Conservation (phyloP, 2,888 invertebrate species). For the Mesochorus sp. region DNA sequence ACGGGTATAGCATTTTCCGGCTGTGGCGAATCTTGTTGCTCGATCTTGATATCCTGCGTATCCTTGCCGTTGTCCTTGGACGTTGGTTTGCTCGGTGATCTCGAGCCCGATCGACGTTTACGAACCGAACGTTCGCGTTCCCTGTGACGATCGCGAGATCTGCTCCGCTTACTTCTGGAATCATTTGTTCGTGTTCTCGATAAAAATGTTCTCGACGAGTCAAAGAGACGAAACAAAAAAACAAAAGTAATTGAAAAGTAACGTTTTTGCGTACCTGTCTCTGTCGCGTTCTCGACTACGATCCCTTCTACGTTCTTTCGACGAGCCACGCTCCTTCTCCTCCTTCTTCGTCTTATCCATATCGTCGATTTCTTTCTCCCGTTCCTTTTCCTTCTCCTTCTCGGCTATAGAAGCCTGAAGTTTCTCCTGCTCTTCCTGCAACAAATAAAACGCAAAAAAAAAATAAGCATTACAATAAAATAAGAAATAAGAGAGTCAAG, state of each 20-base stretch:
- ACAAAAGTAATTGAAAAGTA: not conserved
- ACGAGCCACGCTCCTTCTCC: conserved; percentile 78
- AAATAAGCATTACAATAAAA: conserved; percentile 30
- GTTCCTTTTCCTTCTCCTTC: conserved; percentile 83
- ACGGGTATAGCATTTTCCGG: conserved; percentile 78
- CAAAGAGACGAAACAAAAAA: not conserved
- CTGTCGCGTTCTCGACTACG: conserved; percentile 80
- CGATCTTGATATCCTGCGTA: conserved; percentile 73
- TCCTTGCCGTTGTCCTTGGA: conserved; percentile 77
- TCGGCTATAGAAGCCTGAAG: conserved; percentile 85
- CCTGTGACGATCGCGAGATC: conserved; percentile 81
- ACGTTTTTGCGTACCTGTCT: conserved; percentile 71
- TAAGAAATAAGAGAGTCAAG: conserved; percentile 1
- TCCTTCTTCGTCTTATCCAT: conserved; percentile 78
- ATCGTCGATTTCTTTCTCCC: conserved; percentile 80
- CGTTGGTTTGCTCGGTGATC: conserved; percentile 77
- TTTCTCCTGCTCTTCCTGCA: conserved; percentile 90
- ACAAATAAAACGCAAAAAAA: not conserved
- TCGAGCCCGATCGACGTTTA: conserved; percentile 76
- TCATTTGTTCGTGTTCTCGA: not conserved
- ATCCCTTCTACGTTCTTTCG: conserved; percentile 80
- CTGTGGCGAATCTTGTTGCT: conserved; percentile 79
- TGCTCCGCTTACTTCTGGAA: conserved; percentile 80
- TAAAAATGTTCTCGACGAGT: not conserved
- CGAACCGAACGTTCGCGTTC: conserved; percentile 80